These are phyloP conservation scores for Matsumyia berberina DNA, from an alignment of 2,888 invertebrate species.

Conservation along the genomic window DNA sequence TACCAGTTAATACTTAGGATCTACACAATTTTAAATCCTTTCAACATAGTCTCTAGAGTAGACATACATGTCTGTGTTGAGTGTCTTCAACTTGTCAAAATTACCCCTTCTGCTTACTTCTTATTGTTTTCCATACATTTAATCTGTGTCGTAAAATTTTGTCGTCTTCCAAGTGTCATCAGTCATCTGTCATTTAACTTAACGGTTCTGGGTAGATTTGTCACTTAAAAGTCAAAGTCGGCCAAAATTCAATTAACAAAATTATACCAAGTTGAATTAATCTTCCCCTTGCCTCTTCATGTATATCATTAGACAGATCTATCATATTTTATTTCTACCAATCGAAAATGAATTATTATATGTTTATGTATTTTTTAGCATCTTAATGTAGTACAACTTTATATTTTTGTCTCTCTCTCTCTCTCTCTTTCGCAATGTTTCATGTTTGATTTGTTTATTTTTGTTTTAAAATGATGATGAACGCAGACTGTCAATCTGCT, in stretches of 20 bases:
- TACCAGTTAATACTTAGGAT: constrained; percentile 1
- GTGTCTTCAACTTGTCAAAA: constrained; percentile 6
- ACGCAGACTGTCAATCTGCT: neutral
- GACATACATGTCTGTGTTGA: constrained; percentile 4
- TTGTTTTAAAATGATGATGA: constrained; percentile 12
- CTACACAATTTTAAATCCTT: constrained; percentile 8
- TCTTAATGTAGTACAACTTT: constrained; percentile 29
- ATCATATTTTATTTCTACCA: constrained; percentile 12
- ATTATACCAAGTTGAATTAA: constrained; percentile 49
- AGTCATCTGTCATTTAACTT: constrained; percentile 39
- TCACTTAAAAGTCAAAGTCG: constrained; percentile 35
- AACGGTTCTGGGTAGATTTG: constrained; percentile 59
- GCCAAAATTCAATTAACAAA: constrained; percentile 11
- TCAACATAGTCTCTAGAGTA: constrained; percentile 10
- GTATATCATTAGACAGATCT: constrained; percentile 33
- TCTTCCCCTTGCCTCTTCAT: constrained; percentile 51
- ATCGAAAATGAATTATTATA: constrained; percentile 11
- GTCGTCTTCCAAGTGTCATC: constrained; percentile 11
- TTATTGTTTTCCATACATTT: constrained; percentile 15
- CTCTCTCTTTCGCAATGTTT: constrained; percentile 52
- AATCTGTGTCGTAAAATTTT: constrained; percentile 51
- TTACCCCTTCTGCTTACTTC: constrained; percentile 28
- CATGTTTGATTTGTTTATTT: constrained; percentile 41
- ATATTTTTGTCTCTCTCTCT: constrained; percentile 7
- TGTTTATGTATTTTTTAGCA: constrained; percentile 50